A percentile compares a stretch with the other conserved stretches of the same genome.
Evolutionary conservation across 2,888 invertebrate genomes (phyloP).

Genomic region (Latheticus oryzae): DNA sequence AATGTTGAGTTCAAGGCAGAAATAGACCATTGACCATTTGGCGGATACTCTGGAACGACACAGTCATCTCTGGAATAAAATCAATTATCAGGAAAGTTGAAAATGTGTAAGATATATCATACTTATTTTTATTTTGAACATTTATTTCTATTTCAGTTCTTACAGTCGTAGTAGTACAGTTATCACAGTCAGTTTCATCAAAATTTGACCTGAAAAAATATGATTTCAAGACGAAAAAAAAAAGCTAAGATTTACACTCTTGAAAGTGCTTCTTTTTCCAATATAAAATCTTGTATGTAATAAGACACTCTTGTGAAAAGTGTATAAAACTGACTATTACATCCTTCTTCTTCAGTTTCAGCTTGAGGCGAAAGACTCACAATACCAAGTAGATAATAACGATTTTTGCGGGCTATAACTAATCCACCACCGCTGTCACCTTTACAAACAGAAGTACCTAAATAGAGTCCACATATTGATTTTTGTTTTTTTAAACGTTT

Average conservation of each 20-base stretch:
- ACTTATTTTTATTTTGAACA: too few species aligned
- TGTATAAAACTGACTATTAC: constrained; percentile 38
- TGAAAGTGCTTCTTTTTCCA: constrained; percentile 13
- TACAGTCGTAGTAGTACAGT: too few species aligned
- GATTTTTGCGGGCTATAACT: constrained; percentile 18
- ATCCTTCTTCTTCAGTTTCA: constrained; percentile 28
- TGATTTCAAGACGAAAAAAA: too few species aligned
- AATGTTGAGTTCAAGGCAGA: not conserved
- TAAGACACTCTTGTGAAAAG: constrained; percentile 35
- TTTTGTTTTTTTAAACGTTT: constrained; percentile 10
- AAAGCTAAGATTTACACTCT: constrained; percentile 10
- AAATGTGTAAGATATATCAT: too few species aligned
- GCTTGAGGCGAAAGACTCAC: constrained; percentile 38
- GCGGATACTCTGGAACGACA: not conserved
- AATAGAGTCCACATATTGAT: too few species aligned
- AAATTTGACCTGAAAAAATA: too few species aligned
- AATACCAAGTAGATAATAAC: constrained; percentile 40
- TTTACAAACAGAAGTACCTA: constrained; percentile 40
- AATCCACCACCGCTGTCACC: constrained; percentile 45
- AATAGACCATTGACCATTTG: not conserved
- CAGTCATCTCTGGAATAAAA: too few species aligned
- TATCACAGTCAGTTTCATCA: too few species aligned
- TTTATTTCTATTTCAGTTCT: too few species aligned
- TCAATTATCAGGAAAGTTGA: too few species aligned
- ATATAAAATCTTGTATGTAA: constrained; percentile 16